Evolutionary conservation across 2,888 invertebrate species (phyloP).

Genomic region (Metacarcinus magister): DNA sequence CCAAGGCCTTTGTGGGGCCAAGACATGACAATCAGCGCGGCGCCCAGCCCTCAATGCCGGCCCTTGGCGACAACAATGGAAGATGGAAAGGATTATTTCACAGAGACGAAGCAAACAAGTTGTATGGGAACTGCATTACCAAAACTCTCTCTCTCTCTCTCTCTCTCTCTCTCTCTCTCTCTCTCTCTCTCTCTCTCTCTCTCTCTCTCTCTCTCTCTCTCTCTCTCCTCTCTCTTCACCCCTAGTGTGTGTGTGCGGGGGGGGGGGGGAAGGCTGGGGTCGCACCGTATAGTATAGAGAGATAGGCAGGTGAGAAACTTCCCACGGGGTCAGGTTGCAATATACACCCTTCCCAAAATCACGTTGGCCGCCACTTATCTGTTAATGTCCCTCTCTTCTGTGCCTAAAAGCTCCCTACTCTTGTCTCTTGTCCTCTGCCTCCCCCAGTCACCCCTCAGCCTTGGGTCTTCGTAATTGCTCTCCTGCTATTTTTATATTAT

Average conservation of each 20-base stretch:
- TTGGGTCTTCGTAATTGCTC: neutral
- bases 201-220: neutral
- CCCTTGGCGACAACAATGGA: neutral
- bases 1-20: neutral
- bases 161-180: slow-evolving; percentile 58
- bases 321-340: slow-evolving; percentile 21
- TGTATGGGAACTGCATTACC: slow-evolving; percentile 22
- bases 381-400: slow-evolving; percentile 30
- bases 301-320: slow-evolving; percentile 4
- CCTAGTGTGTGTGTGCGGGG: neutral
- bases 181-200: slow-evolving; percentile 55
- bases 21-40: slow-evolving; percentile 16
- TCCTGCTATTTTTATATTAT: neutral
- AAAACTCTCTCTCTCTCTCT: slow-evolving; percentile 44
- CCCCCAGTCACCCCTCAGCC: neutral
- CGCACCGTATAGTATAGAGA: neutral
- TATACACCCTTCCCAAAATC: neutral
- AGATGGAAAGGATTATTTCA: slow-evolving; percentile 35
- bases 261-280: neutral
- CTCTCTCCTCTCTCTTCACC: neutral
- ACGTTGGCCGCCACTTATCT: slow-evolving; percentile 32
- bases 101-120: neutral
- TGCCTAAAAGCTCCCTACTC: neutral
- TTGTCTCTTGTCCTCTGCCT: neutral
- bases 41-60: neutral